Base-by-base conservation (phyloP, 2,888 invertebrate species). In the Synergus japonicus region DNA sequence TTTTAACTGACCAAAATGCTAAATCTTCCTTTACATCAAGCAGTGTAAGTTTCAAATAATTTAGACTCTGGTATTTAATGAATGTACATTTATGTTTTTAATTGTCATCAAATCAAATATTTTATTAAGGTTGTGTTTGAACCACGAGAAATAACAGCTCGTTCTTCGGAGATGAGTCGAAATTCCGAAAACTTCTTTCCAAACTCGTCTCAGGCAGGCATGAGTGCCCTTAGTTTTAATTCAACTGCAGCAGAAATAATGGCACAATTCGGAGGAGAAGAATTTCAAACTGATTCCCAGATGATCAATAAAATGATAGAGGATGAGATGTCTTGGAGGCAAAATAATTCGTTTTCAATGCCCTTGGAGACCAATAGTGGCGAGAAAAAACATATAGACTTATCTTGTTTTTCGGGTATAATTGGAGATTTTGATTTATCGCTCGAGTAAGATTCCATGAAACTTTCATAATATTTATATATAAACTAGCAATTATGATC, bases 241-340 rank as follows among this genome's bases (percentile, higher is more conserved):
- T 81, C 89, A n/a, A 86, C 86, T 0, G 85, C 88, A 2, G 88
- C 88, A 0, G 89, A 90, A n/a, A 79, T 91, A 1, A 88, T 90
- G 87, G 89, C 85, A 10, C 88, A 90, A 78, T 90, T 89, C 76
- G 86, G 81, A 2, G 85, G 87, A 41, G 92, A 90, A 80, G 90
- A 92, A 9, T 92, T 92, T 81, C 79, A 86, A 76, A 87, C 91
- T 2, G 89, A 87, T 4, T 93, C 93, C 77, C 90, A 92, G 83
- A 91, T 92, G 81, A 88, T 83, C 2, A 91, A 90, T 79, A 92
- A 92, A 84, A 84, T 93, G 65, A 78, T 90, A 65, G 89, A 91
- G 9, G 93, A 93, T 86, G 93, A 93, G 85, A 63, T 89, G 9
- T 93, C 92, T 1, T 93, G 93, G 92, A 89, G 90, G 58, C 89